Evolutionary conservation across 2,888 invertebrate genomes (phyloP).

Genomic region (Acronicta psi): DNA sequence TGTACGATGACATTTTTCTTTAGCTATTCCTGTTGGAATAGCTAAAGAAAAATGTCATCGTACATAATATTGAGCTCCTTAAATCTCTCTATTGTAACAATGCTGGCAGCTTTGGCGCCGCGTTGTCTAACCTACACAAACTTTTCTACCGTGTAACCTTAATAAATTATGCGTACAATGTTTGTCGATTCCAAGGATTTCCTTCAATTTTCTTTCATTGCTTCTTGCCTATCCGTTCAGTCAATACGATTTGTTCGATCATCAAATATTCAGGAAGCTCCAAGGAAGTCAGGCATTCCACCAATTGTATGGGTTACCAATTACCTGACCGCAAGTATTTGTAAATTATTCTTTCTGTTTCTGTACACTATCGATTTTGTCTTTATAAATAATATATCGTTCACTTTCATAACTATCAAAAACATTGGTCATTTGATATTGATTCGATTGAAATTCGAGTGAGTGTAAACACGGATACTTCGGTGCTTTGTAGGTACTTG

Average conservation of each 20-base stretch:
- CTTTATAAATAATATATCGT: slow-evolving; percentile 26
- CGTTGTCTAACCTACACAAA: background rate
- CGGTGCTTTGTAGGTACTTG: background rate
- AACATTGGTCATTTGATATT: slow-evolving; percentile 13
- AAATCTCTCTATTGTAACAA: too few relatives aligned
- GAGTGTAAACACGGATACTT: slow-evolving; percentile 3
- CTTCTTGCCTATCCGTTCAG: slow-evolving; percentile 18
- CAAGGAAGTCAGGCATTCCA: slow-evolving; percentile 21
- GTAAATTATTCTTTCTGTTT: slow-evolving; percentile 22
- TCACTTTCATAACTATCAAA: slow-evolving; percentile 10
- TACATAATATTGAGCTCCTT: too few relatives aligned
- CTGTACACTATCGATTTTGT: slow-evolving; percentile 5
- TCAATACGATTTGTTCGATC: slow-evolving; percentile 42
- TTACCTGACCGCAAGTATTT: slow-evolving; percentile 11
- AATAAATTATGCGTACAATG: slow-evolving; percentile 23
- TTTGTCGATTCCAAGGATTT: slow-evolving; percentile 20
- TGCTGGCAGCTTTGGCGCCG: background rate
- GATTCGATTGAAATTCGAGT: slow-evolving; percentile 7
- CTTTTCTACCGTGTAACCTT: slow-evolving; percentile 1
- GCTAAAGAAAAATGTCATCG: too few relatives aligned
- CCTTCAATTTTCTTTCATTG: slow-evolving; percentile 33
- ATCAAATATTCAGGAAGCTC: slow-evolving; percentile 47
- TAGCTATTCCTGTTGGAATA: too few relatives aligned
- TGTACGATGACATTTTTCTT: too few relatives aligned
- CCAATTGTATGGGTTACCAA: slow-evolving; percentile 13